Evolutionary conservation across 2,888 invertebrate species (phyloP), one percentile per base, ranked within the genome.

Genomic region (Trachelus troglodyta): DNA sequence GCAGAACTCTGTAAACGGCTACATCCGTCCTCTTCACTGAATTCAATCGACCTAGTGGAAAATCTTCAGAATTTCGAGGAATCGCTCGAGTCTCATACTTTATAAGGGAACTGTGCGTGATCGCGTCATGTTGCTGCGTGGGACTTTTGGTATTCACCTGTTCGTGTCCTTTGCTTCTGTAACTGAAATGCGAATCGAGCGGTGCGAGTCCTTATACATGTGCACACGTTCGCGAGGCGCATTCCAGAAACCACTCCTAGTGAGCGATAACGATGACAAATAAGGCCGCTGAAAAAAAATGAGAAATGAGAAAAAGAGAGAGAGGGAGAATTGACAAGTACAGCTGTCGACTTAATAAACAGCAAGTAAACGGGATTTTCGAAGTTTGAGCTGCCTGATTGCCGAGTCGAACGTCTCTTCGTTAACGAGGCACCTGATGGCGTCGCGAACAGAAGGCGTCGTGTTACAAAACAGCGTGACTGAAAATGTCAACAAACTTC

Each of bases 381-480:
- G 37, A 15, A 12, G 56, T 56, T 56, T 56, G 56, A 56, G 9
- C 56, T 23, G 56, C 56, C 56, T 56, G 56, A 56, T 33, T 73
- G 69, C 76, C 40, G 56, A n/a, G 34, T 56, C 75, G 69, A 75
- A 34, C 34, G n/a, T 56, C 68, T 31, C 73, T 71, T 40, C 74
- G 56, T 73, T 73, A 69, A 77, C 74, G 75, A 71, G 74, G 73
- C 71, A 34, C 56, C 73, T 69, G 69, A 37, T 11, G 33, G 2
- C 37, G 69, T 23, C 40, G 76, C 76, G 76, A 71, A 31, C 74
- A 76, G 74, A 71, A 74, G 76, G 75, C 76, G 77, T 79, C 79
- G 69, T 77, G 75, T 79, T 74, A 80, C 79, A 77, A 80, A 80
- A 80, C 79, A 77, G 75, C 71, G 69, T 79, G 79, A 80, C 80